phyloP scores from a whole-genome alignment of 2,113 vertebrate species.

The Myrmecobius fasciatus region DNA sequence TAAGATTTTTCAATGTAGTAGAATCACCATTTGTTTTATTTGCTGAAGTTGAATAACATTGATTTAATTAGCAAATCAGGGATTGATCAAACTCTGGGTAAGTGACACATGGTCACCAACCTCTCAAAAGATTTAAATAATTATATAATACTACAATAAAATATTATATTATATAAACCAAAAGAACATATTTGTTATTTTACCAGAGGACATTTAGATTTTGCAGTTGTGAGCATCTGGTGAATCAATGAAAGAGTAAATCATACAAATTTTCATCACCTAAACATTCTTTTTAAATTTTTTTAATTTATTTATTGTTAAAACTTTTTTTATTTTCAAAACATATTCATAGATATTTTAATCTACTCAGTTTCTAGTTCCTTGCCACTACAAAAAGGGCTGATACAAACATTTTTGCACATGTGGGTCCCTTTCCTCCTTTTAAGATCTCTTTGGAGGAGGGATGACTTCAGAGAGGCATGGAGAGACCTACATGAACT shows the following conservation, averaged over 20 bases:
- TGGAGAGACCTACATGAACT: too few relatives aligned
- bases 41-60: background rate
- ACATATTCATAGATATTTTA: too few relatives aligned
- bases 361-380: too few relatives aligned
- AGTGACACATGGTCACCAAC: background rate
- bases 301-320: too few relatives aligned
- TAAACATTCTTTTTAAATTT: background rate
- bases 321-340: too few relatives aligned
- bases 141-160: too few relatives aligned
- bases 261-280: background rate
- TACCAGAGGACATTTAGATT: background rate
- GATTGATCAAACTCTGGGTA: background rate
- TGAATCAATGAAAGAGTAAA: background rate
- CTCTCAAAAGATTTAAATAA: background rate
- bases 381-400: too few relatives aligned
- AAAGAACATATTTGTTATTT: background rate
- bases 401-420: too few relatives aligned
- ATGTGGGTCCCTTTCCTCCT: too few relatives aligned
- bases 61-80: background rate
- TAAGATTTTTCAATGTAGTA: background rate
- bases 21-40: background rate
- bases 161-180: background rate
- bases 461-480: too few relatives aligned
- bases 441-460: too few relatives aligned
- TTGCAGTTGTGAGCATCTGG: background rate